phyloP scores from a whole-genome alignment of 2,888 invertebrate genomes.

The Zeuzera pyrina region DNA sequence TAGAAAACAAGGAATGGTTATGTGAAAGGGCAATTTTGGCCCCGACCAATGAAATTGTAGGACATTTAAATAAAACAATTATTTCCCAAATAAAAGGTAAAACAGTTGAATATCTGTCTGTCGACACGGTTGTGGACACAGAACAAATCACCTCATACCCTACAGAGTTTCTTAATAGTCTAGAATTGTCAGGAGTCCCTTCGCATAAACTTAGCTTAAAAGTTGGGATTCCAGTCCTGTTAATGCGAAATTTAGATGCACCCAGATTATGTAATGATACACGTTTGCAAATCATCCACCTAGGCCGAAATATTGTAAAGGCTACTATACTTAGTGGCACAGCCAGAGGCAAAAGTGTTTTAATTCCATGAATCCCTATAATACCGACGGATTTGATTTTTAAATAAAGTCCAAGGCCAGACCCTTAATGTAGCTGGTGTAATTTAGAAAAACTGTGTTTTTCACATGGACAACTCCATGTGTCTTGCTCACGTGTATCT shows the following conservation, averaged over 20 bases:
- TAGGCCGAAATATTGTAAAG: constrained; percentile 14
- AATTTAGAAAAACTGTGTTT: constrained; percentile 14
- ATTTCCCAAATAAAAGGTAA: constrained; percentile 8
- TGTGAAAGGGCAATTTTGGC: constrained; percentile 21
- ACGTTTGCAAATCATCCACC: too few relatives aligned
- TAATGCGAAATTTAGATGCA: too few relatives aligned
- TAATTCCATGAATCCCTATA: constrained; percentile 18
- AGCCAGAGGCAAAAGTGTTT: constrained; percentile 15
- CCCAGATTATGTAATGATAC: too few relatives aligned
- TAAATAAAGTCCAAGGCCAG: constrained; percentile 13
- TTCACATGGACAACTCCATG: constrained; percentile 16
- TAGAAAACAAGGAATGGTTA: constrained; percentile 16
- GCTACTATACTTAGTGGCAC: constrained; percentile 16
- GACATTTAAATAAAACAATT: constrained; percentile 13
- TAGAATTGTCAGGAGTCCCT: too few relatives aligned
- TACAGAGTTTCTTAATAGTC: too few relatives aligned
- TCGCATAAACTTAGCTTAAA: too few relatives aligned
- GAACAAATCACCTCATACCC: too few relatives aligned
- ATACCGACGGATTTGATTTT: constrained; percentile 13
- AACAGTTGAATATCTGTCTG: constrained; percentile 8
- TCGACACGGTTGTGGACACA: too few relatives aligned
- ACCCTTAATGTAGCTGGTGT: constrained; percentile 7
- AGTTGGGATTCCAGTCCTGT: too few relatives aligned
- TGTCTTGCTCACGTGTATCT: constrained; percentile 15
- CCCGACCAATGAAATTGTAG: constrained; percentile 14